Conservation (phyloP, 2,888 invertebrate genomes). For the Drosophila putrida region DNA sequence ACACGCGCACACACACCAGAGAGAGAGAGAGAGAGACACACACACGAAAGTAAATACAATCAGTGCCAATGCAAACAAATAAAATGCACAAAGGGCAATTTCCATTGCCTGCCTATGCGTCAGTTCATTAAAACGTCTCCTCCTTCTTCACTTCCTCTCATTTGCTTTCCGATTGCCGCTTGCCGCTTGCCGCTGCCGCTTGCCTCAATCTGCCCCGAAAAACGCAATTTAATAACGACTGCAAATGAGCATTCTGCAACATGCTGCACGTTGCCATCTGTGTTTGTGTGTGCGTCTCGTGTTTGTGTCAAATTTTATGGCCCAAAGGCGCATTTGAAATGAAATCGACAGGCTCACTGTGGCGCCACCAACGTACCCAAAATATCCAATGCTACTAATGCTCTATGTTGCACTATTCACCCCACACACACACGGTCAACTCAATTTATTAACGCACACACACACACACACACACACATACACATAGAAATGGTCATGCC, state of each 20-base stretch:
- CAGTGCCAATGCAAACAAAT: conserved; percentile 77
- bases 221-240: conserved; percentile 79
- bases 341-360: conserved; percentile 73
- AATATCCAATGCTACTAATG: conserved; percentile 40
- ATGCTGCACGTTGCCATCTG: conserved; percentile 25
- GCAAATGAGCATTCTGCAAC: conserved; percentile 73
- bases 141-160: conserved; percentile 2
- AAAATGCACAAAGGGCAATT: conserved; percentile 72
- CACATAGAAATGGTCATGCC: conserved; percentile 21
- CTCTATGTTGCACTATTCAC: conserved; percentile 58
- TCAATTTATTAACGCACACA: conserved; percentile 75
- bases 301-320: conserved; percentile 76
- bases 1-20: conserved; percentile 9
- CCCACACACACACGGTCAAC: conserved; percentile 63
- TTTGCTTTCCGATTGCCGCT: not conserved
- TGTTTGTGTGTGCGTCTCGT: conserved; percentile 36
- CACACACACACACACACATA: conserved; percentile 15
- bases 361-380: conserved; percentile 23
- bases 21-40: conserved; percentile 4
- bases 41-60: conserved; percentile 71
- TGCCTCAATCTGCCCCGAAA: conserved; percentile 50
- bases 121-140: conserved; percentile 72
- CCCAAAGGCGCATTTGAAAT: conserved; percentile 75
- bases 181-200: conserved; percentile 7
- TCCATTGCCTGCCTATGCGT: conserved; percentile 53